Conservation (phyloP, 92 coral and sea anemone genomes). For the Diadumene lineata region DNA sequence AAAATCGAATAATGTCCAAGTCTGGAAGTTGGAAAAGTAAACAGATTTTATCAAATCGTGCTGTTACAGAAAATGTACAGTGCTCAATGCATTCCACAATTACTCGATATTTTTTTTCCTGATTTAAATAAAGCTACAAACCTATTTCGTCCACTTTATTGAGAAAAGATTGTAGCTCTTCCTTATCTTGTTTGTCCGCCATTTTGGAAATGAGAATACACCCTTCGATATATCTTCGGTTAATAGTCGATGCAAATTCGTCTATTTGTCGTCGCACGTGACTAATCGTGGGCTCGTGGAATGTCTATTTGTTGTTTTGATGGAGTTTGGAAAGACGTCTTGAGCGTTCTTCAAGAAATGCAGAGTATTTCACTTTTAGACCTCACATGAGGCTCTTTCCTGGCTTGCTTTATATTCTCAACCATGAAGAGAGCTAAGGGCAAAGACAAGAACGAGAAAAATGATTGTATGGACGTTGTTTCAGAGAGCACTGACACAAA, state of each 20-base stretch:
- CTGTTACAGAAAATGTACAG: too few species aligned
- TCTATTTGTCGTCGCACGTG: constrained; percentile 31
- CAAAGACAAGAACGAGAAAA: constrained; percentile 9
- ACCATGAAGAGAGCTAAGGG: constrained; percentile 25
- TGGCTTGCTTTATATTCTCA: background rate
- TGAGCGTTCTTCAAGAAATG: background rate
- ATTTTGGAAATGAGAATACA: constrained; percentile 9
- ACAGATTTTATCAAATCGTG: too few species aligned
- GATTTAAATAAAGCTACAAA: constrained; percentile 31
- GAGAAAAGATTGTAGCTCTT: constrained; percentile 72
- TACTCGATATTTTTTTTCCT: too few species aligned
- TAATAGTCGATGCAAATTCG: constrained; percentile 13
- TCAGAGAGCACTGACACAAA: constrained; percentile 15
- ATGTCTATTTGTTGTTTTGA: constrained; percentile 26
- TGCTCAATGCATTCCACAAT: too few species aligned
- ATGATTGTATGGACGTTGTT: background rate
- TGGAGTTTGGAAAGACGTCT: constrained; percentile 3
- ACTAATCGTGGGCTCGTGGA: constrained; percentile 28
- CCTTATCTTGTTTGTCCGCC: constrained; percentile 56
- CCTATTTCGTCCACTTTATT: constrained; percentile 94
- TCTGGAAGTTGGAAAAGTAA: too few species aligned
- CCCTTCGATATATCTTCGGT: background rate
- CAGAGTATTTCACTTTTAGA: constrained; percentile 7
- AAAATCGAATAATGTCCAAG: too few species aligned
- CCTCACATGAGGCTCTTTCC: constrained; percentile 45